phyloP scores from a whole-genome alignment of 2,113 vertebrate species.

The Calyptomena viridis region DNA sequence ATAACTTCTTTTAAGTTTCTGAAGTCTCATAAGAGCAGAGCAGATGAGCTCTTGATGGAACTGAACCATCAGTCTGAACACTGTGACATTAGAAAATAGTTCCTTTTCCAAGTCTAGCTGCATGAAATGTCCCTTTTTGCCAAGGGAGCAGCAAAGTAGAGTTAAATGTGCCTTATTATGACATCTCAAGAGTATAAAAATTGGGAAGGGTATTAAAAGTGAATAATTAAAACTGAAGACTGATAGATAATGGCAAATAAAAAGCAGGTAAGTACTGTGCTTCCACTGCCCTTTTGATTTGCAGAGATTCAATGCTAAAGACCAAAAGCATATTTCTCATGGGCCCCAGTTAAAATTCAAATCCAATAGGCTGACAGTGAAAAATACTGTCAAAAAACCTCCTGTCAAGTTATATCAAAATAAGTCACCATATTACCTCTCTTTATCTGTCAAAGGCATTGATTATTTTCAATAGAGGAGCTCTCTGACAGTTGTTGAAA shows the following conservation, averaged over 20 bases:
- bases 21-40: slow-evolving; percentile 13
- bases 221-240: slow-evolving; percentile 51
- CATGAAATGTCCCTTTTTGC: slow-evolving; percentile 12
- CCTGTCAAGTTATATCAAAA: slow-evolving; percentile 68
- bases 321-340: slow-evolving; percentile 30
- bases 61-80: slow-evolving; percentile 2
- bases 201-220: slow-evolving; percentile 49
- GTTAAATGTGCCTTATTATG: slow-evolving; percentile 23
- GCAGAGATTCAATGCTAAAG: not conserved
- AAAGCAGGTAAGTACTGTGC: not conserved
- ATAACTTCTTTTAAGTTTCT: slow-evolving; percentile 54
- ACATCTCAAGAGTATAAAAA: slow-evolving; percentile 33
- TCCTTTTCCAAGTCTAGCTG: not conserved
- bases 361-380: slow-evolving; percentile 46
- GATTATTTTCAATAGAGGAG: slow-evolving; percentile 74
- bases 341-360: slow-evolving; percentile 43
- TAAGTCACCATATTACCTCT: slow-evolving; percentile 35
- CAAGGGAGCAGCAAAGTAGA: slow-evolving; percentile 1
- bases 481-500: slow-evolving; percentile 63
- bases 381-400: slow-evolving; percentile 47
- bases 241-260: slow-evolving; percentile 17
- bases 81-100: slow-evolving; percentile 20
- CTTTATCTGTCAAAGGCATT: slow-evolving; percentile 69
- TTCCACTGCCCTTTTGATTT: slow-evolving; percentile 1
- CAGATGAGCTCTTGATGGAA: slow-evolving; percentile 14